phyloP scores from a whole-genome alignment of 2,113 vertebrate species.

The rat (Rattus norvegicus) region GRCr8 NC_086026.1:68111501-68112000 shows the following conservation, averaged over 20 bases:
- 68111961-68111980: slow-evolving; percentile 36
- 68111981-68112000: slow-evolving; percentile 37
- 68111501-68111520: neutral
- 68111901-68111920: slow-evolving; percentile 33
- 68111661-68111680: neutral
- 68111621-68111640: neutral
- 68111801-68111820: neutral
- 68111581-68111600: neutral
- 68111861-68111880: slow-evolving; percentile 13
- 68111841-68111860: slow-evolving; percentile 28
- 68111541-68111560: neutral
- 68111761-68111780: neutral
- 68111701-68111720: neutral
- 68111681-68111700: neutral
- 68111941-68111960: slow-evolving; percentile 62
- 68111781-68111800: neutral
- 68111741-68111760: neutral
- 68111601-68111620: neutral
- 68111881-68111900: slow-evolving; percentile 53
- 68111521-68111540: neutral
- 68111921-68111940: slow-evolving; percentile 64
- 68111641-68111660: neutral
- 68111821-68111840: neutral
- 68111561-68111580: neutral
- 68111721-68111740: neutral